Evolutionary conservation across 2,888 invertebrate genomes (phyloP).

Genomic region (Hecatera dysodea): DNA sequence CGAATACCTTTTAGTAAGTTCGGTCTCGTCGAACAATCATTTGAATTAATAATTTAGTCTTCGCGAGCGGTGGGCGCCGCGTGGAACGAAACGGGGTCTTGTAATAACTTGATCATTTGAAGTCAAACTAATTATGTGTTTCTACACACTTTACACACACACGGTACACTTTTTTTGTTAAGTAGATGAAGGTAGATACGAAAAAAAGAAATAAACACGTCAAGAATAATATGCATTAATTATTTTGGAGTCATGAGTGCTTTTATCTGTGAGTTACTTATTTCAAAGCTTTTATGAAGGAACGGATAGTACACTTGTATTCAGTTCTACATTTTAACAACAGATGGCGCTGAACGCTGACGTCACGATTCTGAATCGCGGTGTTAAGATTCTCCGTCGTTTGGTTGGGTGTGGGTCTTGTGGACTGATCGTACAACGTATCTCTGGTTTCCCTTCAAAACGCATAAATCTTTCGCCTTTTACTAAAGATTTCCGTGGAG

Average conservation of each 20-base stretch:
- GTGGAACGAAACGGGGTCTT: constrained; percentile 21
- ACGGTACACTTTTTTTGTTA: too few species aligned
- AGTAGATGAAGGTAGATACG: not conserved
- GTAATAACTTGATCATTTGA: constrained; percentile 22
- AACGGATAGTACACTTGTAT: too few species aligned
- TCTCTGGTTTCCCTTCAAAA: constrained; percentile 92
- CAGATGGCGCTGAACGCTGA: constrained; percentile 41
- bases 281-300: too few species aligned
- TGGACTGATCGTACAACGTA: constrained; percentile 2
- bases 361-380: constrained; percentile 39
- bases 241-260: not conserved
- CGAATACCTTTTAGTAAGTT: constrained; percentile 57
- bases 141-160: not conserved
- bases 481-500: constrained; percentile 95
- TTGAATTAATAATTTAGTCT: constrained; percentile 58
- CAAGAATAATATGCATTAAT: not conserved
- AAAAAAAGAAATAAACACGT: not conserved
- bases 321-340: too few species aligned
- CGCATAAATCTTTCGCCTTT: constrained; percentile 95
- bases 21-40: constrained; percentile 53
- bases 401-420: constrained; percentile 40
- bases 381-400: constrained; percentile 33
- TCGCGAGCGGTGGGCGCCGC: constrained; percentile 27
- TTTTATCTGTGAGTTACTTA: not conserved
- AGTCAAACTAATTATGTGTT: constrained; percentile 21